Conservation (phyloP, 2,797 vertebrate species). For the Rhabdophis nuchalis region DNA sequence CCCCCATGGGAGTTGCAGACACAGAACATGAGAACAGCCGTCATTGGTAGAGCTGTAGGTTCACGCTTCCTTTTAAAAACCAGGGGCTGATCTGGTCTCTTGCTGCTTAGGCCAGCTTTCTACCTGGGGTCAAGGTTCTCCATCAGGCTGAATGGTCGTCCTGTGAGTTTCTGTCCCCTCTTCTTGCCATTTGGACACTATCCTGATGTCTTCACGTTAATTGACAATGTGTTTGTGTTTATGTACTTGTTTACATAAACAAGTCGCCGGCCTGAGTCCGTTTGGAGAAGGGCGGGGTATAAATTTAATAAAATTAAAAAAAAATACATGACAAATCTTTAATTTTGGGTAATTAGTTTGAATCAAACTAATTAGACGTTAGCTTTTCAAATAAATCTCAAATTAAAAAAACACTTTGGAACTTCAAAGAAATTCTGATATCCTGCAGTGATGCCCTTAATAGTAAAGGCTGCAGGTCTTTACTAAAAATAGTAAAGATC, state of each 20-base stretch:
- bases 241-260: background rate
- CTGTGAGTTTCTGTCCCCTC: background rate
- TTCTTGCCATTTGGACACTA: background rate
- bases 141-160: background rate
- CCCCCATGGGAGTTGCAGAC: background rate
- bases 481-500: background rate
- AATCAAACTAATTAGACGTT: background rate
- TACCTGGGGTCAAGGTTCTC: background rate
- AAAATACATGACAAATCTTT: no score
- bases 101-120: background rate
- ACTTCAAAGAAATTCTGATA: background rate
- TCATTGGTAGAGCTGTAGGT: accelerated
- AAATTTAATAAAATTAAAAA: no score
- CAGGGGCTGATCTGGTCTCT: background rate
- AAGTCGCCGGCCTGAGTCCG: no score
- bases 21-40: background rate
- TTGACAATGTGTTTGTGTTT: background rate
- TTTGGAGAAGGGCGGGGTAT: no score
- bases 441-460: background rate
- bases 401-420: background rate
- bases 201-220: background rate
- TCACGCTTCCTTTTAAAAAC: background rate
- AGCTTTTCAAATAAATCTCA: background rate
- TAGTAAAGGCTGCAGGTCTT: background rate
- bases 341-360: background rate